phyloP scores from a whole-genome alignment of 2,113 vertebrate species.

The Anhinga rufa region DNA sequence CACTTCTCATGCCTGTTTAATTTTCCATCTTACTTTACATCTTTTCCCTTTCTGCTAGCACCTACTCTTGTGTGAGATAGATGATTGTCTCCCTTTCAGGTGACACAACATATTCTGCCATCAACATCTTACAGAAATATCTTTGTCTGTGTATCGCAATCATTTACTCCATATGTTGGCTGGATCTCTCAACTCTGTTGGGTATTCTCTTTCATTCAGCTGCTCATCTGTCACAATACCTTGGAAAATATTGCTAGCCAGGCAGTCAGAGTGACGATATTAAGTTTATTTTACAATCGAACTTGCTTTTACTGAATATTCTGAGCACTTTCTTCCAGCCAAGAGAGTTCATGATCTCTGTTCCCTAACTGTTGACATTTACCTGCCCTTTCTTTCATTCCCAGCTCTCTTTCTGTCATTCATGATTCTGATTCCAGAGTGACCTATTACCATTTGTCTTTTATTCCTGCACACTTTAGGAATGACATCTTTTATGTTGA shows the following conservation, averaged over 20 bases:
- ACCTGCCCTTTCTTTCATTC: conserved; percentile 60
- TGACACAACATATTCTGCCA: background rate
- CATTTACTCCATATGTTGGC: background rate
- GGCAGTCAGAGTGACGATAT: background rate
- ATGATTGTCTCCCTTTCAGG: background rate
- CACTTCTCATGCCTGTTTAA: background rate
- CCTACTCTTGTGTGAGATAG: background rate
- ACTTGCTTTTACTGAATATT: conserved; percentile 55
- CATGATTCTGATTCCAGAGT: conserved; percentile 36
- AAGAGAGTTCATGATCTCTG: conserved; percentile 53
- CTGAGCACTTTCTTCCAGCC: conserved; percentile 43
- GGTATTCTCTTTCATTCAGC: background rate
- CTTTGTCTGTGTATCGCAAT: background rate
- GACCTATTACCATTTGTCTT: conserved; percentile 38
- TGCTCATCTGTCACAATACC: background rate
- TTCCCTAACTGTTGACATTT: conserved; percentile 56
- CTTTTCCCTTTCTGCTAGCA: background rate
- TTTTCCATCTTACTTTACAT: background rate
- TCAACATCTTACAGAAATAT: background rate
- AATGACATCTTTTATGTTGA: conserved; percentile 33
- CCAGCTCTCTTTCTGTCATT: conserved; percentile 47
- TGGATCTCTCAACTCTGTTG: background rate
- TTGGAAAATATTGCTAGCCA: background rate
- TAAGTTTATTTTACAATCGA: conserved; percentile 41
- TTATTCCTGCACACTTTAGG: conserved; percentile 22